A percentile compares a stretch with the other conserved stretches of the same genome.
Conservation (phyloP, 2,113 vertebrate species). For the Cynoglossus semilaevis region DNA sequence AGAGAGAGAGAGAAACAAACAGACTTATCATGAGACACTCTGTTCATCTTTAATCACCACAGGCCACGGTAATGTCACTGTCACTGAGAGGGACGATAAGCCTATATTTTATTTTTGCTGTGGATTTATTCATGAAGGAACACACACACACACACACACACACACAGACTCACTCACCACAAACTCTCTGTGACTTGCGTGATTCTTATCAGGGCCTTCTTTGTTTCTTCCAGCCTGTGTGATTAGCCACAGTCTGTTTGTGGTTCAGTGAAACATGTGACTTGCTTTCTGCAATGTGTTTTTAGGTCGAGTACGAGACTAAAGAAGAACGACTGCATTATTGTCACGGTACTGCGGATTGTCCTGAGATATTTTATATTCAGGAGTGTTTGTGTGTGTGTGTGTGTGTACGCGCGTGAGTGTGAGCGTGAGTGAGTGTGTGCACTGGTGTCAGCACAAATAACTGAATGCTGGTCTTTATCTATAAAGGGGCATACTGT, state of each 20-base stretch:
- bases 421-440: slow-evolving; percentile 19
- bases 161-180: slow-evolving; percentile 24
- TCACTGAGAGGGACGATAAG: slow-evolving; percentile 38
- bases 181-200: slow-evolving; percentile 48
- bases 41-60: slow-evolving; percentile 52
- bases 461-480: slow-evolving; percentile 65
- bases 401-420: slow-evolving; percentile 7
- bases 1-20: slow-evolving; percentile 22
- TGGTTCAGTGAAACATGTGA: slow-evolving; percentile 38
- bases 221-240: slow-evolving; percentile 46
- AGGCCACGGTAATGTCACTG: slow-evolving; percentile 60
- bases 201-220: slow-evolving; percentile 58
- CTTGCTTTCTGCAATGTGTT: slow-evolving; percentile 39
- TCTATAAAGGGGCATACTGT: slow-evolving; percentile 65
- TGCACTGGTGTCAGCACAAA: slow-evolving; percentile 33
- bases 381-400: slow-evolving; percentile 29
- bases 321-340: slow-evolving; percentile 51
- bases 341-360: slow-evolving; percentile 49
- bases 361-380: slow-evolving; percentile 52
- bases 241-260: slow-evolving; percentile 33
- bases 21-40: slow-evolving; percentile 46
- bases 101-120: slow-evolving; percentile 30
- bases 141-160: slow-evolving; percentile 13
- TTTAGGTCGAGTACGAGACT: slow-evolving; percentile 45
- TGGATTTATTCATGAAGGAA: slow-evolving; percentile 47